Evolutionary conservation across 2,888 invertebrate species (phyloP).

Genomic region (Allolobophora icterica): DNA sequence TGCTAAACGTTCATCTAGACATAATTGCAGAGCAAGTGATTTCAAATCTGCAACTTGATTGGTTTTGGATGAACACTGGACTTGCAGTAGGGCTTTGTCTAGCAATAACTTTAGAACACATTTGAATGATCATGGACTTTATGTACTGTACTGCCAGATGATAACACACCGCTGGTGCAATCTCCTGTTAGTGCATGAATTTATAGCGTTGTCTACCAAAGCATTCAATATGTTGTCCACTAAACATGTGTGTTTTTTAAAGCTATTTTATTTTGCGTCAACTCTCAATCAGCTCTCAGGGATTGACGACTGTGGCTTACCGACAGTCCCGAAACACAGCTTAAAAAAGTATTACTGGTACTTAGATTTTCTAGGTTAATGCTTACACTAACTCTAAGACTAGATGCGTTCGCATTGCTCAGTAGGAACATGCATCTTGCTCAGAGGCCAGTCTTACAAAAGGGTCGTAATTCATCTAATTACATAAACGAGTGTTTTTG

Average conservation of each 20-base stretch:
- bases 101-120: background rate
- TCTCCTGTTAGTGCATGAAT: background rate
- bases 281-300: conserved; percentile 7
- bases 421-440: background rate
- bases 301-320: background rate
- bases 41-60: background rate
- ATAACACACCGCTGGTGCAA: background rate
- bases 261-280: background rate
- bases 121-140: background rate
- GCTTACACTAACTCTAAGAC: background rate
- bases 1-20: background rate
- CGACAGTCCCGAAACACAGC: background rate
- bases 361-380: background rate
- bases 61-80: background rate
- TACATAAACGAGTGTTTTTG: background rate
- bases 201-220: background rate
- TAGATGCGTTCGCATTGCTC: background rate
- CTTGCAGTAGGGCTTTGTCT: background rate
- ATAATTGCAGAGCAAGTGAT: background rate
- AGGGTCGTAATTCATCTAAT: background rate
- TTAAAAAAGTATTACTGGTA: conserved; percentile 5
- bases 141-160: background rate
- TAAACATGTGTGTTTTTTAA: background rate
- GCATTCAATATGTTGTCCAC: conserved; percentile 7
- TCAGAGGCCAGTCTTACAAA: too few relatives aligned